Percentiles rank a stretch among this genome's conserved stretches.
phyloP scores from a whole-genome alignment of 2,888 invertebrate genomes.

The Eucriotettix oculatus region DNA sequence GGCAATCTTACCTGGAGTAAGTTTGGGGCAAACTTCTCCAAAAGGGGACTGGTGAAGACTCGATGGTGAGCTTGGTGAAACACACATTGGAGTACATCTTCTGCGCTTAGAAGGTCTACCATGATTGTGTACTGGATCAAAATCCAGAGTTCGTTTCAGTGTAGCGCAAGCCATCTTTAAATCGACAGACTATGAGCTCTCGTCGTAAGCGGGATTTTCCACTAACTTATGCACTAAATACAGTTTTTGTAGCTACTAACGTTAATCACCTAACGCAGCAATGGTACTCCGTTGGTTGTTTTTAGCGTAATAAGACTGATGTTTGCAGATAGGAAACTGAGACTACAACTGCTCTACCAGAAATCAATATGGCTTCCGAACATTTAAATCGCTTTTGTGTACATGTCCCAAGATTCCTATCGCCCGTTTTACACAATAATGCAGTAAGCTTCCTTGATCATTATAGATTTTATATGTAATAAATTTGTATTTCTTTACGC shows the following conservation, averaged over 20 bases:
- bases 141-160: slow-evolving; percentile 85
- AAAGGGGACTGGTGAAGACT: slow-evolving; percentile 60
- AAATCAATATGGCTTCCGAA: slow-evolving; percentile 7
- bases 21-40: slow-evolving; percentile 66
- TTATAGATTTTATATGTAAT: not conserved
- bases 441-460: not conserved
- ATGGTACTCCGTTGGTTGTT: too few relatives aligned
- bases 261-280: too few relatives aligned
- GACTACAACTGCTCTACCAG: not conserved
- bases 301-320: not conserved
- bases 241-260: too few relatives aligned
- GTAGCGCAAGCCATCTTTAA: slow-evolving; percentile 93
- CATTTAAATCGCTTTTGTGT: slow-evolving; percentile 10
- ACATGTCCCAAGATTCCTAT: slow-evolving; percentile 1
- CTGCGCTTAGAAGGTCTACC: slow-evolving; percentile 71
- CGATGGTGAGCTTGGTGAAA: slow-evolving; percentile 32
- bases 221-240: not conserved
- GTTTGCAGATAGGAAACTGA: not conserved
- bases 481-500: too few relatives aligned
- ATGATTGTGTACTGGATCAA: slow-evolving; percentile 79
- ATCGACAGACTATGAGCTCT: not conserved
- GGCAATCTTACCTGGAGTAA: slow-evolving; percentile 39
- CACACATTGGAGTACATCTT: slow-evolving; percentile 79
- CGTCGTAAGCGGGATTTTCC: not conserved
- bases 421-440: not conserved